A percentile compares a stretch with the other conserved stretches of the same genome.
phyloP scores from a whole-genome alignment of 2,888 invertebrate species.

The Agonopterix alstromeriana region DNA sequence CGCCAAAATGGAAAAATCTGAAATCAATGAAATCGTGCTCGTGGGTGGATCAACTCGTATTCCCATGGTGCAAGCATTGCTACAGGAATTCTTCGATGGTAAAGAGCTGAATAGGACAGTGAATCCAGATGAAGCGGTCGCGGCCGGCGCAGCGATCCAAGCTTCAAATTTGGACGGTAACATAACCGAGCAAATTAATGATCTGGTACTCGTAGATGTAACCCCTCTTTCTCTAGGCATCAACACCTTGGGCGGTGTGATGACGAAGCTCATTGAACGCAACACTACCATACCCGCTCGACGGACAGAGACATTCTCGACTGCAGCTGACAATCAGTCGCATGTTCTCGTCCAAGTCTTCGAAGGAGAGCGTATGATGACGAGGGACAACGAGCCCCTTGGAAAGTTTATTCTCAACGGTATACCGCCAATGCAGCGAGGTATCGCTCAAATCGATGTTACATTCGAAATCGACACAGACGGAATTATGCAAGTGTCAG shows the following conservation, averaged over 20 bases:
- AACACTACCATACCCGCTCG: slow-evolving; percentile 88
- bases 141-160: slow-evolving; percentile 82
- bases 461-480: background rate
- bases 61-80: slow-evolving; percentile 88
- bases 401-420: slow-evolving; percentile 48
- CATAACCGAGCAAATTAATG: slow-evolving; percentile 82
- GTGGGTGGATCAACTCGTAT: slow-evolving; percentile 95
- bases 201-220: slow-evolving; percentile 69
- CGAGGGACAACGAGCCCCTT: slow-evolving; percentile 91
- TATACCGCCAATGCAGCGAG: background rate
- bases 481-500: background rate
- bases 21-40: slow-evolving; percentile 88
- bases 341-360: slow-evolving; percentile 90
- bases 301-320: slow-evolving; percentile 89
- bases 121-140: slow-evolving; percentile 84
- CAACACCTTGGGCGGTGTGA: slow-evolving; percentile 61
- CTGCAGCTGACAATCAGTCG: slow-evolving; percentile 95
- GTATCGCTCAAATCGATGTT: background rate
- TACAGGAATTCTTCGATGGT: slow-evolving; percentile 70
- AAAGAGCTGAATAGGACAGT: too few relatives aligned
- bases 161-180: slow-evolving; percentile 81
- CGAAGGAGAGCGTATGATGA: slow-evolving; percentile 93
- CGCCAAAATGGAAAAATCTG: slow-evolving; percentile 89
- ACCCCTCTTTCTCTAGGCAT: slow-evolving; percentile 41
- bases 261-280: slow-evolving; percentile 90